These are phyloP conservation scores for Pungitius pungitius DNA, from an alignment of 2,113 vertebrate species.

Conservation along the genomic window DNA sequence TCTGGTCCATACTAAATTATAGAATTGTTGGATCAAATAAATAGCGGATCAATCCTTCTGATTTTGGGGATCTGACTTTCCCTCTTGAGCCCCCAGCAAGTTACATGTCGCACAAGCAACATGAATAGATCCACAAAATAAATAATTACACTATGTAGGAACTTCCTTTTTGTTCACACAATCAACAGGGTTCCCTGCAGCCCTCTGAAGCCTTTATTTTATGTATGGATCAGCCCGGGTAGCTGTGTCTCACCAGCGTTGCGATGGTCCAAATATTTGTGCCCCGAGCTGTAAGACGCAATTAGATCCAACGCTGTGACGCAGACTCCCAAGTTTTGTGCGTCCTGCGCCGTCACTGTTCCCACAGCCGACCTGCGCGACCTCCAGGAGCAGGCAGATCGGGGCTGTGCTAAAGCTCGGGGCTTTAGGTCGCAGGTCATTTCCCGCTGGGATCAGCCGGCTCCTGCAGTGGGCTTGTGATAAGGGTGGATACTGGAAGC, in stretches of 20 bases:
- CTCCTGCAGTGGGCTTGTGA: conserved; percentile 69
- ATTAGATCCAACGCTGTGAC: conserved; percentile 1
- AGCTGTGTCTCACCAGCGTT: background rate
- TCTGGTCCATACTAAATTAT: background rate
- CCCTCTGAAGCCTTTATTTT: background rate
- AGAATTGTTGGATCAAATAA: background rate
- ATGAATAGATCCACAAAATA: background rate
- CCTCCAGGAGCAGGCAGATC: conserved; percentile 52
- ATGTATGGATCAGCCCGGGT: background rate
- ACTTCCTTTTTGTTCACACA: background rate
- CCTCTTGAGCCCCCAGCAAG: background rate
- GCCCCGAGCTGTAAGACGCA: background rate
- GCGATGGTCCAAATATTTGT: conserved; percentile 3
- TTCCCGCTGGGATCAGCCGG: conserved; percentile 66
- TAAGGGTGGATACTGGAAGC: conserved; percentile 74
- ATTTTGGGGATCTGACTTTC: background rate
- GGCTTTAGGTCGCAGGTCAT: conserved; percentile 70
- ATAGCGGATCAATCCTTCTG: background rate
- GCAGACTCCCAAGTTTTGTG: conserved; percentile 5
- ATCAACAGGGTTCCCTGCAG: background rate
- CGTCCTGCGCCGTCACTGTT: conserved; percentile 21
- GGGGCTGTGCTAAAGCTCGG: conserved; percentile 53
- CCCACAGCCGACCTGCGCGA: conserved; percentile 27
- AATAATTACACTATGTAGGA: too few relatives aligned
- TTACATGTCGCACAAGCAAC: background rate